phyloP scores from a whole-genome alignment of 2,113 vertebrate genomes.

The Hypanus sabinus region DNA sequence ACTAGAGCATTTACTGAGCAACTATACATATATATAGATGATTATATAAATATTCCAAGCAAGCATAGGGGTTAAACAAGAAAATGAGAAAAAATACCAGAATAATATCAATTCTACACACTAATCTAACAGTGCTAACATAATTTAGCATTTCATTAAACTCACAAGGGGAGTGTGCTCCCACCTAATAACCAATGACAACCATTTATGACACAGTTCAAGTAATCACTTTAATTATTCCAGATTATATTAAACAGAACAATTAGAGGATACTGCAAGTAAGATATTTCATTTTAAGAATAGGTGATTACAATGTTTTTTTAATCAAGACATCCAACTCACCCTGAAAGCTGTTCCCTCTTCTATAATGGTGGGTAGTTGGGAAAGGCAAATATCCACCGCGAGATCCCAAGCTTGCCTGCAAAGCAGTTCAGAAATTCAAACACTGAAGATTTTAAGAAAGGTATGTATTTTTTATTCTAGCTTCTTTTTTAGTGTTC shows the following conservation, averaged over 20 bases:
- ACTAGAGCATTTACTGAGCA: too few species aligned
- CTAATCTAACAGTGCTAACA: too few species aligned
- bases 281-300: neutral
- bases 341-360: constrained; percentile 95
- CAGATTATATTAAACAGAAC: neutral
- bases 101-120: too few species aligned
- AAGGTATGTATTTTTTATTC: neutral
- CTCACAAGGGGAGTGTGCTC: neutral
- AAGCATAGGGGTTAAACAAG: too few species aligned
- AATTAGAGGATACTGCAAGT: neutral
- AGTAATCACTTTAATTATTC: neutral
- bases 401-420: constrained; percentile 98
- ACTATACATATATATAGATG: too few species aligned
- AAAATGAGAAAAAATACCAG: too few species aligned
- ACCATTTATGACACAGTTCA: neutral
- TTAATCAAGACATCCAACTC: constrained; percentile 47
- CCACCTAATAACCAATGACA: neutral
- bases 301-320: neutral
- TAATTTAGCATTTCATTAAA: too few species aligned
- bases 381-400: constrained; percentile 96
- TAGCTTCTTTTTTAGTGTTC: neutral
- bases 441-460: neutral
- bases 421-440: constrained; percentile 34
- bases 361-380: constrained; percentile 94
- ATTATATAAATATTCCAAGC: too few species aligned